Conservation (phyloP, 2,888 invertebrate species). For the Acholoe squamosa region DNA sequence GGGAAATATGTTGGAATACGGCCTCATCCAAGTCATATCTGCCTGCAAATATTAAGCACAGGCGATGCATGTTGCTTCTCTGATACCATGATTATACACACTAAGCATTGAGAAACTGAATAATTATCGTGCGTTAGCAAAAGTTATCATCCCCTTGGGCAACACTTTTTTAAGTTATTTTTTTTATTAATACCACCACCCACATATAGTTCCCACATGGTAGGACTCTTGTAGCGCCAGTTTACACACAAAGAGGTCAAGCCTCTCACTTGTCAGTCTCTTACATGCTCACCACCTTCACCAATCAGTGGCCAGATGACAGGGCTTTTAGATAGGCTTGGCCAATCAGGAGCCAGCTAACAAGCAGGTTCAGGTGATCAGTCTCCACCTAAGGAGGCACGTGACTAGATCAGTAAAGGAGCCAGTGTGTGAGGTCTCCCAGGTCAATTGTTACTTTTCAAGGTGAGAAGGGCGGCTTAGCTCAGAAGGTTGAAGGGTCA, state of each 20-base stretch:
- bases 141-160: too few relatives aligned
- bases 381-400: background rate
- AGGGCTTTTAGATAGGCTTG: background rate
- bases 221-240: background rate
- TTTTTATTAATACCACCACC: too few relatives aligned
- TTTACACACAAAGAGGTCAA: background rate
- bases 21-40: too few relatives aligned
- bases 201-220: too few relatives aligned
- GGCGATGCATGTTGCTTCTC: too few relatives aligned
- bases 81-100: too few relatives aligned
- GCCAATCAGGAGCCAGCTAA: slow-evolving; percentile 1
- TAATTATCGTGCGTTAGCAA: too few relatives aligned
- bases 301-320: background rate
- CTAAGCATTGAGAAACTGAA: too few relatives aligned
- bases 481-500: background rate
- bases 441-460: background rate
- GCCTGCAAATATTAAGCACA: too few relatives aligned
- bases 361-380: background rate
- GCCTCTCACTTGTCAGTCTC: background rate
- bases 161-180: too few relatives aligned
- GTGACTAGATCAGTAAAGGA: background rate
- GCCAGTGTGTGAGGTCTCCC: background rate
- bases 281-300: background rate
- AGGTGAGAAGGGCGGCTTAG: background rate
- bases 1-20: too few relatives aligned